Evolutionary conservation across 2,888 invertebrate species (phyloP).

Genomic region (Drosophila cyrtoloma): DNA sequence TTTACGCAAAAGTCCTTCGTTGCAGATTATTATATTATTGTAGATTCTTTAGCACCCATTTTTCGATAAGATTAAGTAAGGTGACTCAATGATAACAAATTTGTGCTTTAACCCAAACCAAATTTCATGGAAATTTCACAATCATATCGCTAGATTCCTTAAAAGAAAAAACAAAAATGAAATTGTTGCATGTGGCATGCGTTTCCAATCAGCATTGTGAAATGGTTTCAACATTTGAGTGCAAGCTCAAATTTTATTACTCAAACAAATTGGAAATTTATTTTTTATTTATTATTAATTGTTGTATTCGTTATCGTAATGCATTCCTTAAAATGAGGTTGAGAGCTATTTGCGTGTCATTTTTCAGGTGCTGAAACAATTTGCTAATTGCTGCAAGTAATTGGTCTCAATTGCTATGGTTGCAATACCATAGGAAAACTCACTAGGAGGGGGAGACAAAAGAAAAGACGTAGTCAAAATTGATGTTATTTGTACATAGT

Average conservation of each 20-base stretch:
- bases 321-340: conserved; percentile 18
- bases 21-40: conserved; percentile 18
- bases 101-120: background rate
- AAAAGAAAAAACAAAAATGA: conserved; percentile 5
- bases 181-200: conserved; percentile 8
- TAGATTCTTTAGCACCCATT: conserved; percentile 7
- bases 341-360: conserved; percentile 40
- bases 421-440: background rate
- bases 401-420: conserved; percentile 7
- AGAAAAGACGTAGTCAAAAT: conserved; percentile 32
- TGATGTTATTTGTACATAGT: conserved; percentile 4
- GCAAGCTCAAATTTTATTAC: conserved; percentile 17
- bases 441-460: background rate
- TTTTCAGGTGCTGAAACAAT: conserved; percentile 44
- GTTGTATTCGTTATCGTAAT: conserved; percentile 7
- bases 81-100: conserved; percentile 27
- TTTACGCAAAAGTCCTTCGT: conserved; percentile 16
- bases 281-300: conserved; percentile 6
- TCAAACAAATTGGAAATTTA: conserved; percentile 10
- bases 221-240: conserved; percentile 9
- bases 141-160: background rate
- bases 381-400: conserved; percentile 62
- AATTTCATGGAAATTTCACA: conserved; percentile 2
- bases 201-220: conserved; percentile 8
- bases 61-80: conserved; percentile 40